Percentiles rank a stretch among this genome's conserved stretches.
These are phyloP conservation scores for Micromys minutus DNA, from an alignment of 2,113 vertebrate species.

Conservation along the genomic window DNA sequence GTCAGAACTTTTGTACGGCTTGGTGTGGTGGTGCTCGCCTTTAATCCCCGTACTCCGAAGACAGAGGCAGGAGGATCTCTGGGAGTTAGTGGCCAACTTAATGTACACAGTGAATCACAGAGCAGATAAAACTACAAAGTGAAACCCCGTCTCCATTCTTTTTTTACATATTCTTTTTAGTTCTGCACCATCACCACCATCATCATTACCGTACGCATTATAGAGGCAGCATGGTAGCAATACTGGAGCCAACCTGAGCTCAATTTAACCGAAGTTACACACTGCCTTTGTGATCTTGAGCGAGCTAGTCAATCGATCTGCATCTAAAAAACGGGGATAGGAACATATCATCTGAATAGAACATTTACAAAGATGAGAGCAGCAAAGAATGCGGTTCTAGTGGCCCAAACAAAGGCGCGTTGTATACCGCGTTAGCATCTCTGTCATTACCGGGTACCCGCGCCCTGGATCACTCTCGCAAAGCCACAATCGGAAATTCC, in stretches of 20 bases:
- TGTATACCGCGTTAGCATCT: background rate
- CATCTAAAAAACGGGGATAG: too few relatives aligned
- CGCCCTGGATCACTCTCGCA: background rate
- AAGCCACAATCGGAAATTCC: background rate
- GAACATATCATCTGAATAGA: accelerated
- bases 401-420: background rate
- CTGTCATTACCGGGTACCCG: background rate
- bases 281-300: background rate
- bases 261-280: background rate
- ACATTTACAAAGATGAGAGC: accelerated
- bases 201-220: background rate
- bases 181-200: background rate
- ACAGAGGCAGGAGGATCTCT: background rate
- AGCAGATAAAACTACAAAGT: background rate
- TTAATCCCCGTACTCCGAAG: background rate
- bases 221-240: background rate
- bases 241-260: background rate
- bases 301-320: too few relatives aligned
- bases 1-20: background rate
- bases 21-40: background rate
- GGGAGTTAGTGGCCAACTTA: background rate
- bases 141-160: background rate
- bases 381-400: background rate
- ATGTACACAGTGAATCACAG: background rate
- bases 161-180: background rate